Conservation (phyloP, 2,113 vertebrate genomes). For the Dicerorhinus sumatrensis region DNA sequence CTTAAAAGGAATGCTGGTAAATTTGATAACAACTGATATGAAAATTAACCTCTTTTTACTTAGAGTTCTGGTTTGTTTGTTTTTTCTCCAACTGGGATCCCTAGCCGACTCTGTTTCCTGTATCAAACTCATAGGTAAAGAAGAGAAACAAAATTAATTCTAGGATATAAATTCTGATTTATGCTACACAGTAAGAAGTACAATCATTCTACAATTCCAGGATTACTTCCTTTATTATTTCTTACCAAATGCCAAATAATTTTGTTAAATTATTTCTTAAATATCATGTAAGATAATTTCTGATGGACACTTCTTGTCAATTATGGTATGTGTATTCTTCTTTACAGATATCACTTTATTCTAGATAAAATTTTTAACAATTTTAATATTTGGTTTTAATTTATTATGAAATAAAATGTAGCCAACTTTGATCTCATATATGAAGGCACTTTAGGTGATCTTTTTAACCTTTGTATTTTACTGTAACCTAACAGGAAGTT, state of each 20-base stretch:
- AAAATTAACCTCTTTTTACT: conserved; percentile 19
- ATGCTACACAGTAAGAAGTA: neutral
- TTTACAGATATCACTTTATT: neutral
- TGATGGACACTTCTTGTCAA: neutral
- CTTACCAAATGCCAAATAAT: conserved; percentile 9
- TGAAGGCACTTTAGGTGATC: neutral
- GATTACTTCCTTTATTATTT: neutral
- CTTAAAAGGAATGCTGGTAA: neutral
- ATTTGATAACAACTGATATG: neutral
- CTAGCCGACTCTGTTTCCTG: neutral
- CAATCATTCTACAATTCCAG: neutral
- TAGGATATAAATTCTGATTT: neutral
- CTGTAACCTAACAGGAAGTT: neutral
- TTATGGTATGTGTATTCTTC: neutral
- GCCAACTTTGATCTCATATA: neutral
- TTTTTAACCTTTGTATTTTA: neutral
- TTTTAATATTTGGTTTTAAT: neutral
- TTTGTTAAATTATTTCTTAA: conserved; percentile 8
- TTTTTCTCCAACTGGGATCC: neutral
- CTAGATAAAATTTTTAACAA: neutral
- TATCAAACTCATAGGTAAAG: neutral
- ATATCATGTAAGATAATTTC: neutral
- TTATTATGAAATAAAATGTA: neutral
- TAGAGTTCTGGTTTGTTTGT: neutral
- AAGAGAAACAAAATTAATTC: conserved; percentile 12